Percentiles rank a stretch among this genome's conserved stretches.
These are phyloP conservation scores for Megaustenia siamemsis DNA, from an alignment of 2,888 invertebrate genomes.

Conservation along the genomic window DNA sequence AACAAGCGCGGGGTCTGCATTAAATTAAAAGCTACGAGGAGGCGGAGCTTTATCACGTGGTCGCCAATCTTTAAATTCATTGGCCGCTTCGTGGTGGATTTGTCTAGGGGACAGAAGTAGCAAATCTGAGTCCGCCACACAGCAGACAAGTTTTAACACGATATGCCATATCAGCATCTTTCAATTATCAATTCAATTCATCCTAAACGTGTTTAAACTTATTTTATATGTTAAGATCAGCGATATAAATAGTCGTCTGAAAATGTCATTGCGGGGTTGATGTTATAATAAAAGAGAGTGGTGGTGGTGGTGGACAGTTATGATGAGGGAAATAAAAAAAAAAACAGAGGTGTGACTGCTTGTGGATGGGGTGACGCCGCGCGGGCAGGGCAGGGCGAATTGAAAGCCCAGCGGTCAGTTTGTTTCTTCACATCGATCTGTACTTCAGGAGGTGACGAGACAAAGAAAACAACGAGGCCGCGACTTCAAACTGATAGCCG, in stretches of 20 bases:
- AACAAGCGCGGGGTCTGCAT: not conserved
- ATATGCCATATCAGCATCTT: not conserved
- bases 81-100: not conserved
- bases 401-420: no score
- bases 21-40: not conserved
- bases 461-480: no score
- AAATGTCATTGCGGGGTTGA: no score
- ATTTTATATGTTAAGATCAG: not conserved
- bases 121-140: not conserved
- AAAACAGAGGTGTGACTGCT: no score
- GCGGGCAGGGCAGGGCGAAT: no score
- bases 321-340: no score
- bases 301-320: no score
- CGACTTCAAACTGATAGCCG: no score
- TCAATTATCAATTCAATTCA: not conserved
- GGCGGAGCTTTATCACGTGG: slow-evolving; percentile 13
- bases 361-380: no score
- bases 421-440: no score
- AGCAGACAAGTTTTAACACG: not conserved
- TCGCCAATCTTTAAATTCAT: not conserved
- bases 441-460: no score
- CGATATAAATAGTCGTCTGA: slow-evolving; percentile 6
- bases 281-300: no score
- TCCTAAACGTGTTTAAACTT: not conserved
- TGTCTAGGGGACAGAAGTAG: not conserved